Evolutionary conservation across 2,113 vertebrate species (phyloP).

Genomic region (Numida meleagris): DNA sequence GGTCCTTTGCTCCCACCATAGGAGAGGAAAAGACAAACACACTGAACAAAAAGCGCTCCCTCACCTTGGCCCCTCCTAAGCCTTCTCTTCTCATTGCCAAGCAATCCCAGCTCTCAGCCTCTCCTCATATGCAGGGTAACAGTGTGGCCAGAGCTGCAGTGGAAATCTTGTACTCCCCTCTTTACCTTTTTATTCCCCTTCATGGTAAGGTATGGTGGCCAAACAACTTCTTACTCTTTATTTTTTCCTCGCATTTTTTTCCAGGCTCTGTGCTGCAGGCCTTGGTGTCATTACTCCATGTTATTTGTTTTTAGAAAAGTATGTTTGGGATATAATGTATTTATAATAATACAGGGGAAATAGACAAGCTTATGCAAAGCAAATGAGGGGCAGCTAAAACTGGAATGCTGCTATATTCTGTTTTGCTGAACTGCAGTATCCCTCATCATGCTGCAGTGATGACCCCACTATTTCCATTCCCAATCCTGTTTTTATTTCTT

Average conservation of each 20-base stretch:
- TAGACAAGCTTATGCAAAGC: background rate
- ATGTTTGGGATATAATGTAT: background rate
- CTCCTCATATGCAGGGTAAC: rapidly evolving
- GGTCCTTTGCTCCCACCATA: background rate
- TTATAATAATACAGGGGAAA: background rate
- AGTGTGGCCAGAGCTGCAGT: background rate
- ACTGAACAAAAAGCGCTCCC: rapidly evolving
- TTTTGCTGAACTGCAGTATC: background rate
- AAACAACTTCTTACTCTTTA: background rate
- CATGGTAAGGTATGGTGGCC: background rate
- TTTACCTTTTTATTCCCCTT: background rate
- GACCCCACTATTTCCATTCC: background rate
- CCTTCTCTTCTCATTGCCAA: rapidly evolving
- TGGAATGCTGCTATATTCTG: background rate
- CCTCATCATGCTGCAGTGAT: background rate
- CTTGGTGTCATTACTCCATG: background rate
- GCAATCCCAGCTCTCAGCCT: background rate
- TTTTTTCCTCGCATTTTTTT: background rate
- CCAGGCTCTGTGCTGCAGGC: background rate
- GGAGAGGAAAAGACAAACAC: background rate
- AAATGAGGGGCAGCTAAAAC: background rate
- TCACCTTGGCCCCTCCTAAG: background rate
- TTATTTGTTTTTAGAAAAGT: background rate
- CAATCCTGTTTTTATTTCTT: background rate
- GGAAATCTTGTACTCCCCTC: background rate